A percentile compares a stretch with the other conserved stretches of the same genome.
These are phyloP conservation scores for Noctua comes DNA, from an alignment of 2,888 invertebrate genomes.

Conservation along the genomic window DNA sequence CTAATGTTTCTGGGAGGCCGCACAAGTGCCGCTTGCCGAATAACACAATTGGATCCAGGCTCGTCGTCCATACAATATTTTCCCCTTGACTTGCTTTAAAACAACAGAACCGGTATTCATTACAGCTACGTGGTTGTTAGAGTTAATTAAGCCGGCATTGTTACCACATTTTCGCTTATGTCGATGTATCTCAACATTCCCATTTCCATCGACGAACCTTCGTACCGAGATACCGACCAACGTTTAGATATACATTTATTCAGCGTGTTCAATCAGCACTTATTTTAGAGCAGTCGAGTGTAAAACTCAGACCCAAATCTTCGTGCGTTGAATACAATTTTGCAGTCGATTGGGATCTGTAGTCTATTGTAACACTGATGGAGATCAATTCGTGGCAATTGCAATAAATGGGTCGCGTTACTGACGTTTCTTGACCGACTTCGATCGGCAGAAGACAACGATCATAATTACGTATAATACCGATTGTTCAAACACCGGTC, in stretches of 20 bases:
- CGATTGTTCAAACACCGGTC: conserved; percentile 73
- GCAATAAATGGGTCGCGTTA: conserved; percentile 77
- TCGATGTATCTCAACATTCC: conserved; percentile 40
- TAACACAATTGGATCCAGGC: conserved; percentile 82
- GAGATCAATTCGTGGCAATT: conserved; percentile 81
- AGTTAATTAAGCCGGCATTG: conserved; percentile 54
- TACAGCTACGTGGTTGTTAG: conserved; percentile 48
- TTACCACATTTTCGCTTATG: conserved; percentile 43
- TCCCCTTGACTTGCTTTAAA: conserved; percentile 67
- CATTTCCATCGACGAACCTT: conserved; percentile 45
- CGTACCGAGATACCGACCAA: conserved; percentile 16
- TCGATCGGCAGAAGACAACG: conserved; percentile 69
- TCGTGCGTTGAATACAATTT: conserved; percentile 63
- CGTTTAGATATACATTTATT: conserved; percentile 48
- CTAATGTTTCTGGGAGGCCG: conserved; percentile 83
- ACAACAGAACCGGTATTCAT: conserved; percentile 48
- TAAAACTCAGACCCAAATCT: conserved; percentile 60
- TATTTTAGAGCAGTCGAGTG: conserved; percentile 57
- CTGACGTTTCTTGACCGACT: conserved; percentile 75
- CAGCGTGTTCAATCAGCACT: conserved; percentile 55
- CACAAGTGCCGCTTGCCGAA: conserved; percentile 82
- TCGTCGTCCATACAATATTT: conserved; percentile 71
- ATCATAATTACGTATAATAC: conserved; percentile 70
- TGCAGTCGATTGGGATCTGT: conserved; percentile 68
- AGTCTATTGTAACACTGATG: conserved; percentile 72